A percentile compares a stretch with the other conserved stretches of the same genome.
Evolutionary conservation across 2,888 invertebrate genomes (phyloP).

Genomic region (Beris chalybata): DNA sequence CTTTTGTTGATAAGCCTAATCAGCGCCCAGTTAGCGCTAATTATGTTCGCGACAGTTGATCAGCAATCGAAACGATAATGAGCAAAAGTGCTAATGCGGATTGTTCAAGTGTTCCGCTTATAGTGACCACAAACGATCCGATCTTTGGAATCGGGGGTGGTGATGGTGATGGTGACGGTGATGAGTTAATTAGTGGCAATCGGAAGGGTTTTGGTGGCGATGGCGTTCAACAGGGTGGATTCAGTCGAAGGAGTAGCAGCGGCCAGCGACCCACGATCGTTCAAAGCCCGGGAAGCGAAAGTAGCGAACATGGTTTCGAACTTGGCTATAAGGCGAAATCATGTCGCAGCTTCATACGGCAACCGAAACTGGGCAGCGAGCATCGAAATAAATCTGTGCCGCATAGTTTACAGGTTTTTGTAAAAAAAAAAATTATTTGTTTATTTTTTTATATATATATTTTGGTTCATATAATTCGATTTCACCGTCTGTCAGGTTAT

Average conservation of each 20-base stretch:
- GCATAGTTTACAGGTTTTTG: constrained; percentile 46
- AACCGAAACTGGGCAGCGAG: constrained; percentile 44
- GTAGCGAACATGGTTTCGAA: constrained; percentile 44
- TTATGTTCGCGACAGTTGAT: too few species aligned
- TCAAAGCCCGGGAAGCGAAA: constrained; percentile 42
- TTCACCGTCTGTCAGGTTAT: not conserved
- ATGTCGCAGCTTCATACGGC: constrained; percentile 46
- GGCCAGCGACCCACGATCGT: constrained; percentile 15
- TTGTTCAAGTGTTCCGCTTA: constrained; percentile 45
- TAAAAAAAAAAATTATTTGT: constrained; percentile 7
- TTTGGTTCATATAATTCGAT: not conserved
- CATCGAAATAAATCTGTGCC: constrained; percentile 48
- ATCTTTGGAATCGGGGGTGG: constrained; percentile 41
- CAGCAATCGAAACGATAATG: constrained; percentile 38
- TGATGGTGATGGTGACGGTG: constrained; percentile 41
- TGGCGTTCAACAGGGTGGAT: not conserved
- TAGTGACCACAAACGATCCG: constrained; percentile 43
- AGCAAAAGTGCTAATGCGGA: constrained; percentile 43
- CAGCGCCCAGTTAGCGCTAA: too few species aligned
- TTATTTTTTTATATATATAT: constrained; percentile 15
- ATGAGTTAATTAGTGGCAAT: constrained; percentile 1
- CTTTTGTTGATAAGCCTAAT: too few species aligned
- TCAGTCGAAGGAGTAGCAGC: constrained; percentile 24
- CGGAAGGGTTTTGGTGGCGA: constrained; percentile 6
- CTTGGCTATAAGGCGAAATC: constrained; percentile 45